phyloP scores from a whole-genome alignment of 1,140 invertebrate species.

The Magallana angulata region DNA sequence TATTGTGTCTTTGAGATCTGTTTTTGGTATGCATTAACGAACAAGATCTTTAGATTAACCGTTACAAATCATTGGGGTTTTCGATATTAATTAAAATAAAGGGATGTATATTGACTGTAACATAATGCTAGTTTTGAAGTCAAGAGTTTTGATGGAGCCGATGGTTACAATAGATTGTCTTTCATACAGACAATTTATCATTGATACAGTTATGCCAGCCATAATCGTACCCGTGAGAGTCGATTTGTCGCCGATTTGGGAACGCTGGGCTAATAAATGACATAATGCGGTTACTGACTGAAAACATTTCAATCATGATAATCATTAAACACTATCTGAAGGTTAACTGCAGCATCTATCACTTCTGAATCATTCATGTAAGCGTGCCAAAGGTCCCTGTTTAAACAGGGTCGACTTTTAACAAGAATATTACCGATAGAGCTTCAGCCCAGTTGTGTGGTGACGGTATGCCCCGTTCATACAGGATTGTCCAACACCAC shows the following conservation, averaged over 20 bases:
- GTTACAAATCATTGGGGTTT: no score
- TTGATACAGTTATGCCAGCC: no score
- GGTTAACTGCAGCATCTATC: neutral
- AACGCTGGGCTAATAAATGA: neutral
- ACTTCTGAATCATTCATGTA: neutral
- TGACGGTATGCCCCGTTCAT: neutral
- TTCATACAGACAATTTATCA: no score
- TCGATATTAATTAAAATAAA: no score
- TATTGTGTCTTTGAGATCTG: no score
- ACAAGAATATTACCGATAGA: neutral
- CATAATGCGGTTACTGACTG: neutral
- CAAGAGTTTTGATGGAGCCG: no score
- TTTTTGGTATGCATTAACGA: no score
- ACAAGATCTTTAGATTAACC: no score
- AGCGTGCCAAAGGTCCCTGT: neutral
- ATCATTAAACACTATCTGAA: neutral
- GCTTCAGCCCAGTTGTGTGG: neutral
- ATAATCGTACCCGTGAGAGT: no score
- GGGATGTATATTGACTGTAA: no score
- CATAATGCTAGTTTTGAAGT: no score
- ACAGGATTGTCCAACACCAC: neutral
- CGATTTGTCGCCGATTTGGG: neutral
- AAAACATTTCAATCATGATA: neutral
- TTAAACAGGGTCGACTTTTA: neutral
- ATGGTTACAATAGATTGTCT: no score